Percentiles rank a stretch among this genome's conserved stretches.
These are phyloP conservation scores for Chelmon rostratus DNA, from an alignment of 2,797 vertebrate genomes.

Conservation along the genomic window DNA sequence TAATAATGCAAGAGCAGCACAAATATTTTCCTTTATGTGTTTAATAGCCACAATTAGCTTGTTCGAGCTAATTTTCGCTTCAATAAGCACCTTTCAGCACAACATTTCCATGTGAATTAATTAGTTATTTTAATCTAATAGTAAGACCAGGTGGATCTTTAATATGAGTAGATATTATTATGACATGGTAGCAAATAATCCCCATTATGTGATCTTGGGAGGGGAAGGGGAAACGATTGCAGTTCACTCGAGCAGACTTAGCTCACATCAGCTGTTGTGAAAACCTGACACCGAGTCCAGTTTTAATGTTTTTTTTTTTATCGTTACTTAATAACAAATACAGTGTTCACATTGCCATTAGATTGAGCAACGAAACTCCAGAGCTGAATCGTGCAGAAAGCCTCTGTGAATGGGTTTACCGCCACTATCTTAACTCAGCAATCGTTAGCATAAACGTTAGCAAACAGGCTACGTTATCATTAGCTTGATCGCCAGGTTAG, in stretches of 20 bases:
- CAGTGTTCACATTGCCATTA: neutral
- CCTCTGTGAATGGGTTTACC: neutral
- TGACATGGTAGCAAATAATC: accelerated
- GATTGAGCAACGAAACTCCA: accelerated
- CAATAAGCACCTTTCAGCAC: neutral
- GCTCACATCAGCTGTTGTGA: neutral
- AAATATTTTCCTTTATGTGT: neutral
- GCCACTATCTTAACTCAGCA: neutral
- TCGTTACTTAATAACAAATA: too few species aligned
- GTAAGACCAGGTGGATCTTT: neutral
- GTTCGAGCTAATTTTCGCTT: neutral
- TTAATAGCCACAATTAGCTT: neutral
- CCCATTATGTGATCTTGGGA: neutral
- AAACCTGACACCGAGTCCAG: neutral
- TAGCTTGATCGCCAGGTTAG: neutral
- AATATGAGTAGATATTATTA: accelerated
- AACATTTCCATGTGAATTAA: neutral
- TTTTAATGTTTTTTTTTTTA: neutral
- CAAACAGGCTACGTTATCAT: constrained; percentile 27
- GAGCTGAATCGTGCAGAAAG: accelerated
- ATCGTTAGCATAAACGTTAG: constrained; percentile 40
- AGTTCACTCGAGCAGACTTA: neutral
- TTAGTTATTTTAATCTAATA: too few species aligned
- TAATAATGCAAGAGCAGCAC: neutral
- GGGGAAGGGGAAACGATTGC: neutral